Base-by-base conservation (phyloP, 1,140 invertebrate species). In the Drosophila kikkawai region DNA sequence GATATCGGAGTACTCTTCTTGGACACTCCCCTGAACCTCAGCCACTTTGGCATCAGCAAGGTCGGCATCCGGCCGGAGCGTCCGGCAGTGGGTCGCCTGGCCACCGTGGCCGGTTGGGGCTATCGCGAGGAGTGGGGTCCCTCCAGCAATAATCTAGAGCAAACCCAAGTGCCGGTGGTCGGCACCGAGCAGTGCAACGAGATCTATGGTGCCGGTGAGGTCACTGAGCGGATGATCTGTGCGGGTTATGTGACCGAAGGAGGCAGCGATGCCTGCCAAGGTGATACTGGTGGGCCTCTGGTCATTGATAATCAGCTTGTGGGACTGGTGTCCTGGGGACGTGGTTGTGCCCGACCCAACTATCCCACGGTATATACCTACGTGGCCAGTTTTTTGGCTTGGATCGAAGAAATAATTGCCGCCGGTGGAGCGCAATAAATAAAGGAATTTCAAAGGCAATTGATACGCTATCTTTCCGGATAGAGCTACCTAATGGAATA, bases 231-330 rank as follows among this genome's bases (percentile, higher is more conserved):
- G 9, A 74, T 74, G 70, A 71, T 74, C n/a, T 74, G 86, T 13
- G 95, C 95, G 5, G 95, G 95, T 7, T 94, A 94, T 81, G 93
- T 95, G 7, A 71, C 88, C 0, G 75, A 94, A 32, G 95, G 95
- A 3, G 95, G 95, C 0, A 94, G 92, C 51, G 95, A 96, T 74
- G 94, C 95, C 6, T 94, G 94, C 42, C 93, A 95, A 80, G 95
- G 95, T 2, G 96, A 96, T 80, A 95, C 95, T 6, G 96, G 96
- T 3, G 96, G 96, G 1, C 95, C 96, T 3, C 70, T 96, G n/a
- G 94, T 95, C 48, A 80, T 93, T 39, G 70, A 93, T 34, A 93
- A 91, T 36, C 90, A 93, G 41, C 75, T 95, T 4, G 93, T 95
- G 32, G 95, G 95, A 8, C 91, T 96, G 8, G 94, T 94, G 0